Conservation (phyloP, 1,140 invertebrate genomes). For the Dreissena polymorpha region DNA sequence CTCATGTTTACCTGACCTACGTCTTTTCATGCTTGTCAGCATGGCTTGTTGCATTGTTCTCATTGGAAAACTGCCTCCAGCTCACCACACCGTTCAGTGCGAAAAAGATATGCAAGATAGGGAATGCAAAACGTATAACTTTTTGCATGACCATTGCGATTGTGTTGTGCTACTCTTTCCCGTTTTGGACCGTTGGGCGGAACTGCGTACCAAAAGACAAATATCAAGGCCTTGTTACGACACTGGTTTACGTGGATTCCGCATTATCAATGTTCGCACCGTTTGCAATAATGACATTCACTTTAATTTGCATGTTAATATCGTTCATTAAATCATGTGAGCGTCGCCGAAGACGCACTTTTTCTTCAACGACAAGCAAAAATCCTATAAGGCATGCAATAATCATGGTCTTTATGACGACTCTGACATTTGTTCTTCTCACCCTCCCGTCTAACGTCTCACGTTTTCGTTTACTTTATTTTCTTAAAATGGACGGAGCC, state of each 20-base stretch:
- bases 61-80: conserved; percentile 70
- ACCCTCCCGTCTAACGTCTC: conserved; percentile 85
- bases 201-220: conserved; percentile 38
- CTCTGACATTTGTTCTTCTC: conserved; percentile 88
- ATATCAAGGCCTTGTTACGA: conserved; percentile 76
- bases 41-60: conserved; percentile 75
- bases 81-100: conserved; percentile 71
- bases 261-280: conserved; percentile 82
- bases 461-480: conserved; percentile 72
- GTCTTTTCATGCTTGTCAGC: conserved; percentile 75
- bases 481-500: conserved; percentile 14
- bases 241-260: conserved; percentile 82
- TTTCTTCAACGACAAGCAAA: conserved; percentile 4
- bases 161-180: conserved; percentile 66
- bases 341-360: conserved; percentile 38
- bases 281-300: conserved; percentile 77
- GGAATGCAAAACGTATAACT: conserved; percentile 66
- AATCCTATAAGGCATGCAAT: conserved; percentile 86
- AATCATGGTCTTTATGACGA: conserved; percentile 90
- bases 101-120: conserved; percentile 64
- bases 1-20: conserved; percentile 72
- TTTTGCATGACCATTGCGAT: conserved; percentile 59
- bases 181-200: conserved; percentile 64
- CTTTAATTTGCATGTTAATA: conserved; percentile 31
- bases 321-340: conserved; percentile 22